Evolutionary conservation across 2,797 vertebrate genomes (phyloP), one percentile per base, ranked within the genome.

Genomic region (Psittacula echo): DNA sequence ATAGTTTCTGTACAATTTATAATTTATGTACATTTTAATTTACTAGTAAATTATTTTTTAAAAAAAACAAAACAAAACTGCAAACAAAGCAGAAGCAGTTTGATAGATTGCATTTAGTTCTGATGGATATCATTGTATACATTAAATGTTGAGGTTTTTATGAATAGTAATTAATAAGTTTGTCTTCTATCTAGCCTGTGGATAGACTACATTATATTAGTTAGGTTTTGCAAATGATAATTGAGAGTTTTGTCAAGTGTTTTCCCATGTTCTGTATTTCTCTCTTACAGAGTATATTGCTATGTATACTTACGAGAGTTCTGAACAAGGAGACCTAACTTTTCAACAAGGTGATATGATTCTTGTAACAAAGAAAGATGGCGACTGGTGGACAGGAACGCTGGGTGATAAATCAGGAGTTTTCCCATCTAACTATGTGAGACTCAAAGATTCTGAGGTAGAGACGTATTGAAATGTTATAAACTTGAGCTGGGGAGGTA

Each of bases 271-370:
- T 71, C 51, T 97, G 71, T 97, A 66, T 88, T 89, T 98, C 51
- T 83, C 76, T 95, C 89, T 94, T 96, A 16, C 98, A 99, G 99
- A 99, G 93, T 99, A 98, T 89, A 96, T 99, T 94, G 99, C 99
- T 95, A 99, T 99, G 99, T 99, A 99, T 96, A 99, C 99, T 19
- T 99, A 99, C 12, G 99, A 99, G 98, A 99, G 99, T 98, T 99
- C 97, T 61, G 99, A 99, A 97, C 99, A 99, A 98, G 99, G 99
- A 4, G 99, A 99, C 97, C 98, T 99, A 96, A 99, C 99, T 87
- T 99, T 99, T 98, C 99, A 99, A 97, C 99, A 99, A 97, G 99
- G 99, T 53, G 99, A 99, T 91, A 94, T 99, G 92, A 99, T 99
- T 95, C 96, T 98, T 96, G 99, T 99, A 89, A 99, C 99, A 93